phyloP scores from a whole-genome alignment of 2,797 vertebrate species.

The Sebastes hopkinsi region DNA sequence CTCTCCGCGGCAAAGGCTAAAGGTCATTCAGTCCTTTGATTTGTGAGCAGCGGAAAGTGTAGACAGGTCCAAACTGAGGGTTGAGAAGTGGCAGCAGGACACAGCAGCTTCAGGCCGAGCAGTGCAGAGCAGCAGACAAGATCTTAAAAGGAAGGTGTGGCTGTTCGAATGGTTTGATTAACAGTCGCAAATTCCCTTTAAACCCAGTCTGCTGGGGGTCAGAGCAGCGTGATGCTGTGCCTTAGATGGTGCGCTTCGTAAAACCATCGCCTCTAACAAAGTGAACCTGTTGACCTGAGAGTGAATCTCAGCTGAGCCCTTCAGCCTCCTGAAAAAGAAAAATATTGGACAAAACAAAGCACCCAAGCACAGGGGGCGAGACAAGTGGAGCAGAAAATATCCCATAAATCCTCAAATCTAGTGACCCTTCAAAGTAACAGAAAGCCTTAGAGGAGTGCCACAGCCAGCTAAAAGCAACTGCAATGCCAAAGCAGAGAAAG shows the following conservation, averaged over 20 bases:
- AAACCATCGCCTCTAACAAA: conserved; percentile 25
- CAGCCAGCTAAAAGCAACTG: conserved; percentile 44
- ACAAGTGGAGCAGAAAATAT: conserved; percentile 64
- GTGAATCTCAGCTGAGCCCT: conserved; percentile 42
- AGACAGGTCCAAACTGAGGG: conserved; percentile 27
- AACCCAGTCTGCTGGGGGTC: conserved; percentile 90
- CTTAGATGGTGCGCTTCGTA: neutral
- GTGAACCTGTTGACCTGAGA: conserved; percentile 37
- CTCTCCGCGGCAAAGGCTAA: conserved; percentile 25
- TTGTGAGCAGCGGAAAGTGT: conserved; percentile 10
- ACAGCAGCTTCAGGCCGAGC: conserved; percentile 42
- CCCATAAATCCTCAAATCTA: conserved; percentile 60
- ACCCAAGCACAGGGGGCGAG: conserved; percentile 8
- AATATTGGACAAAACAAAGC: conserved; percentile 44
- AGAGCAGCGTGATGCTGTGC: conserved; percentile 72
- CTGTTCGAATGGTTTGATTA: conserved; percentile 86
- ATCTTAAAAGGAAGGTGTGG: conserved; percentile 91
- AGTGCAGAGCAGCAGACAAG: conserved; percentile 86
- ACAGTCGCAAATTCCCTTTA: conserved; percentile 92
- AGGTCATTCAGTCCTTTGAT: conserved; percentile 33
- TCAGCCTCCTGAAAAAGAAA: conserved; percentile 22
- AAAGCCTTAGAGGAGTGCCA: conserved; percentile 26
- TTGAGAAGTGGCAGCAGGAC: conserved; percentile 16
- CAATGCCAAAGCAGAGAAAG: neutral
- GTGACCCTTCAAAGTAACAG: conserved; percentile 42